A percentile compares a stretch with the other conserved stretches of the same genome.
phyloP scores from a whole-genome alignment of 2,113 vertebrate genomes.

The Gasterosteus nipponicus region DNA sequence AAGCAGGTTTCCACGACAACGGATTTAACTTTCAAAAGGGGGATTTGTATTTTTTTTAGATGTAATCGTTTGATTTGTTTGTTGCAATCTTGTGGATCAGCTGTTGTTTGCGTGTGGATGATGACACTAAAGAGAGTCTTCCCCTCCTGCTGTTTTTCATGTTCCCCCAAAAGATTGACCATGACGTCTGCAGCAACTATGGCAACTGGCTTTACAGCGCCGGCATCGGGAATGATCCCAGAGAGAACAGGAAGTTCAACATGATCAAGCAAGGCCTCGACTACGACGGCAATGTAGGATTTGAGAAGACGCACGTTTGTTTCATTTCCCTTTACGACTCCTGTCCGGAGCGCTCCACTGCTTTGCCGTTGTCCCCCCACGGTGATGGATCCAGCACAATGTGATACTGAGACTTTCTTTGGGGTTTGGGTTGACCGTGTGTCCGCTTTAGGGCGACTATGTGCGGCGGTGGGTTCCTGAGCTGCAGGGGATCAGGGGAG shows the following conservation, averaged over 20 bases:
- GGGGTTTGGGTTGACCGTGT: background rate
- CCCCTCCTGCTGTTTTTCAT: background rate
- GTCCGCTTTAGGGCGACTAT: slow-evolving; percentile 81
- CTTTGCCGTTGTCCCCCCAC: background rate
- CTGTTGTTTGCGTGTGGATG: background rate
- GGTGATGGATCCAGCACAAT: background rate
- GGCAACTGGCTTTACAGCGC: slow-evolving; percentile 88
- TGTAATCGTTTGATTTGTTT: background rate
- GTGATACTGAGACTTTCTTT: background rate
- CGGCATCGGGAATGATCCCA: slow-evolving; percentile 85
- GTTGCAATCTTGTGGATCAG: background rate
- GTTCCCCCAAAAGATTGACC: slow-evolving; percentile 78
- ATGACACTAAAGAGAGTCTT: background rate
- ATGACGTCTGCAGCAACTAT: slow-evolving; percentile 86
- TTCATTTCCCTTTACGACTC: slow-evolving; percentile 9
- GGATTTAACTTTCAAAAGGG: background rate
- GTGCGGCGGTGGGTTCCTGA: slow-evolving; percentile 84
- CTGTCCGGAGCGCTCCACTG: background rate
- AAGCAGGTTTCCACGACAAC: slow-evolving; percentile 23
- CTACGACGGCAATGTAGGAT: slow-evolving; percentile 81
- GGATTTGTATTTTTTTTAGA: background rate
- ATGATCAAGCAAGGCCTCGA: slow-evolving; percentile 87
- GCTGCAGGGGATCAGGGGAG: slow-evolving; percentile 76
- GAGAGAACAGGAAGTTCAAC: slow-evolving; percentile 87
- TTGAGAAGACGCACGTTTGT: background rate